phyloP scores from a whole-genome alignment of 2,888 invertebrate genomes.

The Tiliacea aurago region DNA sequence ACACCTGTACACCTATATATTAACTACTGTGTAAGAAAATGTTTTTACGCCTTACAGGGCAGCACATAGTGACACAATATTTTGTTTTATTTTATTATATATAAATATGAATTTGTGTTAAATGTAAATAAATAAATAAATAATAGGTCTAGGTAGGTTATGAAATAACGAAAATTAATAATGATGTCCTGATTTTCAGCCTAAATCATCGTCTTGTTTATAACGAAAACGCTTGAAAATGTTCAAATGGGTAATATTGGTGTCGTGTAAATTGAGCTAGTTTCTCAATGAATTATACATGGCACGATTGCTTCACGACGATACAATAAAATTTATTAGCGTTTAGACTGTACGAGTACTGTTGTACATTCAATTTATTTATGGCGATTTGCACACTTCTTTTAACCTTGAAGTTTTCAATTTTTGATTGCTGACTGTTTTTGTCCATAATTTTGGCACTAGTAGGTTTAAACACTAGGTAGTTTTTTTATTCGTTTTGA shows the following conservation, averaged over 20 bases:
- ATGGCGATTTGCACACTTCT: not conserved
- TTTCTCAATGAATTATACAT: conserved; percentile 16
- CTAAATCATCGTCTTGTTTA: not conserved
- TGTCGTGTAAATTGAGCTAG: not conserved
- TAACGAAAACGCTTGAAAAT: not conserved
- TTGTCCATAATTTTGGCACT: not conserved
- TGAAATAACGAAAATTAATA: too few species aligned
- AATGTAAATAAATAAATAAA: too few species aligned
- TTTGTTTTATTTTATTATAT: too few species aligned
- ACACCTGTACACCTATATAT: too few species aligned
- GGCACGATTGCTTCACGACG: conserved; percentile 6
- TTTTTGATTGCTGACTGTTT: not conserved
- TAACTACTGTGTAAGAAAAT: too few species aligned
- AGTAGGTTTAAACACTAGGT: not conserved
- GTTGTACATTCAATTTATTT: conserved; percentile 13
- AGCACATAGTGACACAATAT: too few species aligned
- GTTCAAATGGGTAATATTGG: not conserved
- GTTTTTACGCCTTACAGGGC: too few species aligned
- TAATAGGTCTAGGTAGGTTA: too few species aligned
- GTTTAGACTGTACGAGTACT: not conserved
- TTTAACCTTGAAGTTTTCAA: conserved; percentile 5
- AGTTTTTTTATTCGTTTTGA: not conserved
- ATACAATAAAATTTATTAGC: conserved; percentile 22
- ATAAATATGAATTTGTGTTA: too few species aligned
- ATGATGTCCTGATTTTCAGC: too few species aligned